Conservation (phyloP, 2,888 invertebrate species). For the Carabus problematicus region DNA sequence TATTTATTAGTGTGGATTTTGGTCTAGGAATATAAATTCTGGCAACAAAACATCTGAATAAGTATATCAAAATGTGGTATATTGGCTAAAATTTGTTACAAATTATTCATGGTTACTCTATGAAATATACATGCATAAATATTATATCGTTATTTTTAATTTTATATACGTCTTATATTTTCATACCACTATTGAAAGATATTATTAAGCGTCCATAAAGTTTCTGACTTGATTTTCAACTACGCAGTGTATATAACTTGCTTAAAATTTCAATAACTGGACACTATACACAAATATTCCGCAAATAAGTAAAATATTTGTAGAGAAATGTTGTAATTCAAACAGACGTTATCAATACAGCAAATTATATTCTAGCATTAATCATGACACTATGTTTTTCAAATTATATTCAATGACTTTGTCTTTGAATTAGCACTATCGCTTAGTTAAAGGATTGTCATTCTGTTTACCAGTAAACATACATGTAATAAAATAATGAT, state of each 20-base stretch:
- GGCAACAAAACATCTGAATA: not conserved
- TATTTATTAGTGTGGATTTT: not conserved
- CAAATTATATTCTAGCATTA: conserved; percentile 1
- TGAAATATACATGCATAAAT: not conserved
- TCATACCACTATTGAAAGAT: no score
- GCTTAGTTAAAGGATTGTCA: not conserved
- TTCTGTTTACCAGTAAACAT: not conserved
- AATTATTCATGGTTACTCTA: not conserved
- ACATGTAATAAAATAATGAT: conserved; percentile 9
- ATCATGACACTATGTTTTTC: no score
- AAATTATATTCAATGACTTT: not conserved
- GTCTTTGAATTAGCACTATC: not conserved
- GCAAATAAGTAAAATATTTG: not conserved
- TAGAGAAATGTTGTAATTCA: not conserved
- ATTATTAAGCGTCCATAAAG: no score
- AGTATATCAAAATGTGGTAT: not conserved
- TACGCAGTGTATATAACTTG: not conserved
- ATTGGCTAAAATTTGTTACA: not conserved
- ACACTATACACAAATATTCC: not conserved
- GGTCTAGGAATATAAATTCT: not conserved
- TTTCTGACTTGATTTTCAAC: no score
- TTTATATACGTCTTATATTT: not conserved
- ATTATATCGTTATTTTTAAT: conserved; percentile 2
- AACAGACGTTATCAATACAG: not conserved
- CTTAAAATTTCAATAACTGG: not conserved